Evolutionary conservation across 2,113 vertebrate genomes (phyloP).

Genomic region (Nothobranchius kuhntae): DNA sequence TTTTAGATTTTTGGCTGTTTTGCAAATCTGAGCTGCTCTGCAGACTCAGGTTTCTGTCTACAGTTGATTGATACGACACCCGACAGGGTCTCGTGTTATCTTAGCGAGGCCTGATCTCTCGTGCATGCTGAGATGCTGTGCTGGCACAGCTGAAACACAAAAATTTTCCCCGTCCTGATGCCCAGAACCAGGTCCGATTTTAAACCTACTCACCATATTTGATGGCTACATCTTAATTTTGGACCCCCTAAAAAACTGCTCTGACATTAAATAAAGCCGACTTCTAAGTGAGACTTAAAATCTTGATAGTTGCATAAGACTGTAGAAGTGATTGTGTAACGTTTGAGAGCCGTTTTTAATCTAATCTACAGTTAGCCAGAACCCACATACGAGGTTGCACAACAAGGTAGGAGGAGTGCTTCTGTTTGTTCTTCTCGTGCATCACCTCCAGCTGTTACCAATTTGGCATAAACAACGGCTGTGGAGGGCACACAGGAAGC

Average conservation of each 20-base stretch:
- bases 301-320: slow-evolving; percentile 11
- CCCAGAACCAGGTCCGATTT: background rate
- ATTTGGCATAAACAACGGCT: slow-evolving; percentile 15
- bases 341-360: slow-evolving; percentile 16
- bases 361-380: slow-evolving; percentile 35
- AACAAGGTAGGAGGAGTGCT: slow-evolving; percentile 52
- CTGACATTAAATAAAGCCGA: background rate
- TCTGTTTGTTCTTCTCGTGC: slow-evolving; percentile 43
- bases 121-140: background rate
- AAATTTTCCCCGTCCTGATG: background rate
- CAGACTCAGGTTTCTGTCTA: background rate
- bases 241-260: too few relatives aligned
- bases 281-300: background rate
- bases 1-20: background rate
- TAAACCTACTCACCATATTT: too few relatives aligned
- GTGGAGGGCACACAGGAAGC: background rate
- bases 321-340: slow-evolving; percentile 7
- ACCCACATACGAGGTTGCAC: slow-evolving; percentile 50
- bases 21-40: background rate
- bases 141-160: background rate
- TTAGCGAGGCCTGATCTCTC: background rate
- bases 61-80: background rate
- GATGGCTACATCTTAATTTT: too few relatives aligned
- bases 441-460: slow-evolving; percentile 38
- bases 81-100: background rate